Percentiles rank a stretch among this genome's conserved stretches.
These are phyloP conservation scores for Tetramorium parvispinum DNA, from an alignment of 1,140 invertebrate genomes.

Conservation along the genomic window DNA sequence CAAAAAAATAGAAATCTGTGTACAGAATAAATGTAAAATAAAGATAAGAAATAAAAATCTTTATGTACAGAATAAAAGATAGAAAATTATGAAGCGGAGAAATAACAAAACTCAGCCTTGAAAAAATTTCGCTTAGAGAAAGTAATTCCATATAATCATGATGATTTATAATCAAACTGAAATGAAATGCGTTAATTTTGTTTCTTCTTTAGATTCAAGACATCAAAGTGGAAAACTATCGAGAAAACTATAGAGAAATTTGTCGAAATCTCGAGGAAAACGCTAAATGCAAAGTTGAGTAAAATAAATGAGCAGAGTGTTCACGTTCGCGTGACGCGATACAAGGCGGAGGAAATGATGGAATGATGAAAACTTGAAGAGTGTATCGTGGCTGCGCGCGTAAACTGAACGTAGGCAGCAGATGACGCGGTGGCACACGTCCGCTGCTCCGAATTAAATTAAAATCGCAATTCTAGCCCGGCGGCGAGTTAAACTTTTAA, in stretches of 20 bases:
- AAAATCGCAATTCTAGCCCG: constrained; percentile 60
- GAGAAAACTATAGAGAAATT: neutral
- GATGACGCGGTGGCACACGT: constrained; percentile 34
- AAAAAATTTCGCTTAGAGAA: neutral
- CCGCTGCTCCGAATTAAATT: constrained; percentile 60
- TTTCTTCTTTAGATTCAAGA: neutral
- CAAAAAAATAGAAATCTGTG: neutral
- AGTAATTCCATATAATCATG: neutral
- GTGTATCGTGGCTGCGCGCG: constrained; percentile 4
- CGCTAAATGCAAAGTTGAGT: neutral
- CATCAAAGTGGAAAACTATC: neutral
- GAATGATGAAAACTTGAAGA: constrained; percentile 61
- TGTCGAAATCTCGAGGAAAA: neutral
- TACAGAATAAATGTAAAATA: no score
- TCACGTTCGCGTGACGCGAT: neutral
- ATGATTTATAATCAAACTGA: neutral
- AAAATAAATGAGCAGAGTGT: neutral
- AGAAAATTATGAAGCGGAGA: neutral
- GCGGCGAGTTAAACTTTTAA: constrained; percentile 73
- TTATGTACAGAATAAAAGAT: neutral
- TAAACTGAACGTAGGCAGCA: constrained; percentile 73
- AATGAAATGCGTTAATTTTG: neutral
- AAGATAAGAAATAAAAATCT: no score
- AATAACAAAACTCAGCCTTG: neutral
- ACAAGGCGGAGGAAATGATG: constrained; percentile 48